phyloP scores from a whole-genome alignment of 2,113 vertebrate species.

The Trogon melanurus region DNA sequence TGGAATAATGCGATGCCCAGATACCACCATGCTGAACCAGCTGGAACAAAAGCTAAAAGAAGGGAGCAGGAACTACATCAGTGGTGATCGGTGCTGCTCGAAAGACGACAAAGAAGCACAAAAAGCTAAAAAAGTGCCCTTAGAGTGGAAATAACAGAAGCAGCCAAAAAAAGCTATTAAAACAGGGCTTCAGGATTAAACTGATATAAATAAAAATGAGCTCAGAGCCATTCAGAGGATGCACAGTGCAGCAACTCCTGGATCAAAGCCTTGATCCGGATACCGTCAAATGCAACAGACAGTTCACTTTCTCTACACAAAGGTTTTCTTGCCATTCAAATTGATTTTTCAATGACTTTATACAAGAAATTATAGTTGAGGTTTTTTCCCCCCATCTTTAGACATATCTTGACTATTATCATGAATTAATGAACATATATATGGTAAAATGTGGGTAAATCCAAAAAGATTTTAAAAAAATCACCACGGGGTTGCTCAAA shows the following conservation, averaged over 20 bases:
- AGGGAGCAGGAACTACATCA: not conserved
- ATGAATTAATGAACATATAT: not conserved
- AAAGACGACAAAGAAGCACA: not conserved
- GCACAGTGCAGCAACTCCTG: not conserved
- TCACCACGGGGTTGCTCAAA: not conserved
- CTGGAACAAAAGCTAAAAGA: not conserved
- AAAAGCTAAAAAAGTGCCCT: not conserved
- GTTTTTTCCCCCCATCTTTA: not conserved
- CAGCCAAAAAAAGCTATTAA: constrained; percentile 1
- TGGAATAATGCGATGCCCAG: not conserved
- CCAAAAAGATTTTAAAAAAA: not conserved
- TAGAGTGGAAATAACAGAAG: not conserved
- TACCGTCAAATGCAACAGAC: not conserved
- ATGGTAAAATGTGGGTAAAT: not conserved
- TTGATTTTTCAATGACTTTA: not conserved
- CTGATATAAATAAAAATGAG: not conserved
- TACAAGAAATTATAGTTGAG: not conserved
- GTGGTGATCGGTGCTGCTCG: not conserved
- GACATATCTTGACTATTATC: not conserved
- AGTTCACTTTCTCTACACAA: not conserved
- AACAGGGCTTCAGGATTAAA: not conserved
- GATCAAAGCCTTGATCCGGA: not conserved
- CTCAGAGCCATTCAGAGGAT: not conserved
- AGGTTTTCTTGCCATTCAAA: not conserved
- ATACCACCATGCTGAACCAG: not conserved